These are phyloP conservation scores for Bos javanicus DNA, from an alignment of 2,113 vertebrate species.

Conservation along the genomic window DNA sequence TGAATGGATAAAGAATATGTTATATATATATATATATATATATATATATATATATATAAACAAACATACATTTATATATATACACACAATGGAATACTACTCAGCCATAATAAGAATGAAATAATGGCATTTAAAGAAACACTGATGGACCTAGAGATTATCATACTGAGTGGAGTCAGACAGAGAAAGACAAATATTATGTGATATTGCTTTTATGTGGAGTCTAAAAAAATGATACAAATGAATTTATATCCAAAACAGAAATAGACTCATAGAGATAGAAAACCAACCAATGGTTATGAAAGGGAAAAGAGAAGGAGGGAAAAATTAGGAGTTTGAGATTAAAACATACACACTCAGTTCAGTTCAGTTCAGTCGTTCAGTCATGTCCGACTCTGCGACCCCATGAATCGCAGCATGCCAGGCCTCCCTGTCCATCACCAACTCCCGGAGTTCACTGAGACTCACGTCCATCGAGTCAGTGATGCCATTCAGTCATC, in stretches of 20 bases:
- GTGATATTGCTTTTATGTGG: neutral
- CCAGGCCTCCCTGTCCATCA: no score
- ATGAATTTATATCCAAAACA: neutral
- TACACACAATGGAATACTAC: neutral
- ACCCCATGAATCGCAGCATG: no score
- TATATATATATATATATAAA: no score
- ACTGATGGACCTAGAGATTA: neutral
- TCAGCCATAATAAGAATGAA: neutral
- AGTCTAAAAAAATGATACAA: neutral
- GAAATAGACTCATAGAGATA: neutral
- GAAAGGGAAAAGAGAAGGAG: neutral
- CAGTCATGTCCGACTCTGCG: no score
- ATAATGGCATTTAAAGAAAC: neutral
- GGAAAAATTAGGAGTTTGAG: neutral
- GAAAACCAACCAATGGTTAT: neutral
- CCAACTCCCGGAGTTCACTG: no score
- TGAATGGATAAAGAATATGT: neutral
- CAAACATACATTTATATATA: no score
- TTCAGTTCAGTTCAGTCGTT: no score
- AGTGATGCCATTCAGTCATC: no score
- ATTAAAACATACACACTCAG: neutral
- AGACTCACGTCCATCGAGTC: no score
- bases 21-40: neutral
- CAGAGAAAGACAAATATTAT: neutral
- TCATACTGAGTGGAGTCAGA: neutral